These are phyloP conservation scores for Dryadula phaetusa DNA, from an alignment of 2,888 invertebrate genomes.

Conservation along the genomic window DNA sequence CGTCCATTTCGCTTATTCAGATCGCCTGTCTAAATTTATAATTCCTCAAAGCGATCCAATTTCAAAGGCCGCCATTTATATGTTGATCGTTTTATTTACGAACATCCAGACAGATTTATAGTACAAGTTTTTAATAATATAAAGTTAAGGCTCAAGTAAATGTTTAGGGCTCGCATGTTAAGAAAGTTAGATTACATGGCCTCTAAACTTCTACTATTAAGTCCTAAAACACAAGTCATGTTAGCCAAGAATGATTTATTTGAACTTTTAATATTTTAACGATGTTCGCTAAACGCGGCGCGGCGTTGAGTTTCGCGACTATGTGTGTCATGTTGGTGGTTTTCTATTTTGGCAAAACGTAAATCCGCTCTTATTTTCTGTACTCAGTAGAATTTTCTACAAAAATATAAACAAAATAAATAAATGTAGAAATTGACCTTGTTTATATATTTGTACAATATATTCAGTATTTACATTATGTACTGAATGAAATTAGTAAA, in stretches of 20 bases:
- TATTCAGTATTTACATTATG: no score
- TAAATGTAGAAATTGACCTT: no score
- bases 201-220: neutral
- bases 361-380: no score
- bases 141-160: neutral
- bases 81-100: conserved; percentile 11
- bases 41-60: neutral
- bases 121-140: conserved; percentile 16
- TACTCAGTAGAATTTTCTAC: no score
- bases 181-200: neutral
- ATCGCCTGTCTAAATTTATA: conserved; percentile 14
- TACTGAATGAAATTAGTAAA: no score
- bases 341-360: no score
- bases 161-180: neutral
- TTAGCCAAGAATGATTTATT: no score
- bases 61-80: conserved; percentile 13
- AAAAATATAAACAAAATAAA: no score
- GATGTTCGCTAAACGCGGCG: no score
- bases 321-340: no score
- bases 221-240: neutral
- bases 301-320: neutral
- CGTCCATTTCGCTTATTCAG: neutral
- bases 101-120: conserved; percentile 10
- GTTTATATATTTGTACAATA: no score
- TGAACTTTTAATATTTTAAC: no score